phyloP scores from a whole-genome alignment of 2,113 vertebrate genomes.

The Lepidothrix coronata region DNA sequence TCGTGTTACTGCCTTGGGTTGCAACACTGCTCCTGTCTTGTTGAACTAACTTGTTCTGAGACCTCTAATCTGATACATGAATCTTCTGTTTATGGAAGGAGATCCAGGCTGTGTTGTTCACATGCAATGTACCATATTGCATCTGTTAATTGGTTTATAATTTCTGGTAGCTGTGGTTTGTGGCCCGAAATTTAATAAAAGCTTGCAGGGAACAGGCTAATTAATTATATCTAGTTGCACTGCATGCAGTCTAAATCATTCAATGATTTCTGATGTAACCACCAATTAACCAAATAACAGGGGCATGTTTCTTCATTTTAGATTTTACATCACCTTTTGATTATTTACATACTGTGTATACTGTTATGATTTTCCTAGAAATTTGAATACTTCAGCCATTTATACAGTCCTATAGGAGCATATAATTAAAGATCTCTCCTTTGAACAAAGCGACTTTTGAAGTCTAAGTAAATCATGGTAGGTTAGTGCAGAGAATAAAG shows the following conservation, averaged over 20 bases:
- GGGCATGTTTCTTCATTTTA: not conserved
- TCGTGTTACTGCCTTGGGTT: not conserved
- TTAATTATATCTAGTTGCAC: not conserved
- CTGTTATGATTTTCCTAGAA: not conserved
- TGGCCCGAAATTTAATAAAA: not conserved
- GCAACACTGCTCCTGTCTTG: not conserved
- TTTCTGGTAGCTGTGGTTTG: not conserved
- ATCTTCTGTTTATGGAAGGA: not conserved
- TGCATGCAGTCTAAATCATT: not conserved
- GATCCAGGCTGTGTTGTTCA: not conserved
- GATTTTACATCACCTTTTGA: not conserved
- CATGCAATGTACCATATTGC: not conserved
- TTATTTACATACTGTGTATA: not conserved
- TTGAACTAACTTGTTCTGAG: not conserved
- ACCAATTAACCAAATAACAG: not conserved
- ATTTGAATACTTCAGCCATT: not conserved
- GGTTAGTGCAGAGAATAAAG: not conserved
- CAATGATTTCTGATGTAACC: not conserved
- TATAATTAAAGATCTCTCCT: not conserved
- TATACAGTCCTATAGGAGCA: not conserved
- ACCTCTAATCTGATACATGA: not conserved
- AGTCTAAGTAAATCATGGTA: not conserved
- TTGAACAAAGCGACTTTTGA: not conserved
- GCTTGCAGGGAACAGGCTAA: not conserved
- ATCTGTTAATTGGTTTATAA: not conserved